Conservation (phyloP, 2,888 invertebrate species). For the Agriopis marginaria region DNA sequence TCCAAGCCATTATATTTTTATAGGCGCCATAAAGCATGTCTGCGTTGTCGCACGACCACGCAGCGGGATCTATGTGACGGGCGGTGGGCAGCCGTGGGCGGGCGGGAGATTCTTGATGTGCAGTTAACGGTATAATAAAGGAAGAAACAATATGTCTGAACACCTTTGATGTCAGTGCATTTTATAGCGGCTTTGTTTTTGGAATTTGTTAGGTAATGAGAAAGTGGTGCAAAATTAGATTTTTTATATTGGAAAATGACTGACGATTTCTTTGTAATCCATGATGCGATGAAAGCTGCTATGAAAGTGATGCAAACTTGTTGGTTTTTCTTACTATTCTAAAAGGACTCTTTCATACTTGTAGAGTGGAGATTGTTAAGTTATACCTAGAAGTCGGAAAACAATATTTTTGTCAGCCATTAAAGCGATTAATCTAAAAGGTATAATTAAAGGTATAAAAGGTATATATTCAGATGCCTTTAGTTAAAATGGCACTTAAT, state of each 20-base stretch:
- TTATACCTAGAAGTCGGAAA: no score
- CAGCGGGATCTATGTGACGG: constrained; percentile 20
- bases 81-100: constrained; percentile 41
- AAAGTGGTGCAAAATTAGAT: background rate
- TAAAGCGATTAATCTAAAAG: no score
- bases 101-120: constrained; percentile 40
- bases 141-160: constrained; percentile 36
- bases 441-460: no score
- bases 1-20: constrained; percentile 53
- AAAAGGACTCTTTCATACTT: no score
- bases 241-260: background rate
- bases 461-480: no score
- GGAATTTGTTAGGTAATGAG: constrained; percentile 1
- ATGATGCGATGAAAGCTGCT: no score
- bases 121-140: constrained; percentile 45
- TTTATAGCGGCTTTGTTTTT: constrained; percentile 27
- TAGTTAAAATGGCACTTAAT: no score
- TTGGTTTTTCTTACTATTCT: no score
- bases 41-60: constrained; percentile 33
- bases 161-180: constrained; percentile 12
- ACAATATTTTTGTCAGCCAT: no score
- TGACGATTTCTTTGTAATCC: no score
- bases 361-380: no score
- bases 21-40: constrained; percentile 55
- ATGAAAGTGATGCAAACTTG: no score